A percentile compares a stretch with the other conserved stretches of the same genome.
These are phyloP conservation scores for Microctonus brassicae DNA, from an alignment of 2,888 invertebrate species.

Conservation along the genomic window DNA sequence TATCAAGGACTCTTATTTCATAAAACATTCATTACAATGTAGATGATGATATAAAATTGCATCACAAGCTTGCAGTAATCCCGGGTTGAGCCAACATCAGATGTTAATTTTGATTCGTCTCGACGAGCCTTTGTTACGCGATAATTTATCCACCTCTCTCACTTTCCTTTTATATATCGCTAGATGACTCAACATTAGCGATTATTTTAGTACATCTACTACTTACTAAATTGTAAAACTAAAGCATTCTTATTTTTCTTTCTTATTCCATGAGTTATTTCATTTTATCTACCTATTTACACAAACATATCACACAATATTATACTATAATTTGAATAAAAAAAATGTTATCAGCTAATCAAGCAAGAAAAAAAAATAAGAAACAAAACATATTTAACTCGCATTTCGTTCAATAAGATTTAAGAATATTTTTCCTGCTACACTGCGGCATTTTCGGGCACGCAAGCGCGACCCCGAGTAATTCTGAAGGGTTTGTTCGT, in stretches of 20 bases:
- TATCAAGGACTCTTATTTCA: too few relatives aligned
- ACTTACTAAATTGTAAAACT: neutral
- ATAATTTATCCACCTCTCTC: conserved; percentile 5
- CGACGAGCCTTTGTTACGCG: conserved; percentile 15
- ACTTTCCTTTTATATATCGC: neutral
- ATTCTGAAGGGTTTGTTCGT: conserved; percentile 30
- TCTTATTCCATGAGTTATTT: too few relatives aligned
- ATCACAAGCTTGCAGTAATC: neutral
- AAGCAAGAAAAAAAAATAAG: conserved; percentile 17
- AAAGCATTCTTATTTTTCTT: too few relatives aligned
- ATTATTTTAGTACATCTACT: conserved; percentile 15
- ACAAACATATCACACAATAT: neutral
- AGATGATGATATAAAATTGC: neutral
- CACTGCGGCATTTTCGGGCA: conserved; percentile 32
- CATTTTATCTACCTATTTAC: neutral
- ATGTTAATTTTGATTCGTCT: conserved; percentile 21
- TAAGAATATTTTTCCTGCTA: conserved; percentile 23
- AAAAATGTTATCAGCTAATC: neutral
- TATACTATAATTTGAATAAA: neutral
- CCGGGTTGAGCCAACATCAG: conserved; percentile 17
- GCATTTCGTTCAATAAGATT: conserved; percentile 11
- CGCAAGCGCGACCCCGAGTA: conserved; percentile 35
- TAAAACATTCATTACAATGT: neutral
- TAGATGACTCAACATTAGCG: conserved; percentile 1
- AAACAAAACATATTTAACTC: conserved; percentile 10